These are phyloP conservation scores for Puntigrus tetrazona DNA, from an alignment of 2,113 vertebrate genomes.

Conservation along the genomic window DNA sequence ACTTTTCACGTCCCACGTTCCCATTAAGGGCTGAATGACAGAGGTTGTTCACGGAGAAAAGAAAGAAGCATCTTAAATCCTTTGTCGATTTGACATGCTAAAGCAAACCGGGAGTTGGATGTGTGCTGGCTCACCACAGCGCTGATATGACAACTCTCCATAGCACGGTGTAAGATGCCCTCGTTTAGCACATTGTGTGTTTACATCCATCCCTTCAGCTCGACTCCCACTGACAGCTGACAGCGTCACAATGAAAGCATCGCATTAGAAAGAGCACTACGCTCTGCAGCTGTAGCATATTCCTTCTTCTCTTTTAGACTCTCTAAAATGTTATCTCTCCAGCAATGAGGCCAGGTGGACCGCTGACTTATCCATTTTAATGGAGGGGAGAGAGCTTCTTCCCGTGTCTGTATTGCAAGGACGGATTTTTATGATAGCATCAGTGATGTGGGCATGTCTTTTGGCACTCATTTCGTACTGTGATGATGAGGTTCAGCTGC, in stretches of 20 bases:
- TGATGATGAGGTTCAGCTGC: slow-evolving; percentile 16
- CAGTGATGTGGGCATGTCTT: slow-evolving; percentile 20
- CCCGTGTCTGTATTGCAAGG: slow-evolving; percentile 7
- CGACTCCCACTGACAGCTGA: slow-evolving; percentile 33
- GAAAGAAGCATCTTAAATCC: slow-evolving; percentile 4
- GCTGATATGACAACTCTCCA: slow-evolving; percentile 36
- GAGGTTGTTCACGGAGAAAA: slow-evolving; percentile 15
- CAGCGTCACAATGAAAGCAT: slow-evolving; percentile 29
- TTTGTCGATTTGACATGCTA: slow-evolving; percentile 25
- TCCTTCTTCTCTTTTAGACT: slow-evolving; percentile 21
- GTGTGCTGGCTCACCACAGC: slow-evolving; percentile 12
- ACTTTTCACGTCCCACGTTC: slow-evolving; percentile 26
- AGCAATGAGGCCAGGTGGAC: slow-evolving; percentile 30
- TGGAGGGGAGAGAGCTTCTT: slow-evolving; percentile 29
- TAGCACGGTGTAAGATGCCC: slow-evolving; percentile 16
- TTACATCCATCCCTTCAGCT: slow-evolving; percentile 34
- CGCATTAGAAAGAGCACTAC: neutral
- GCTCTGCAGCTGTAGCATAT: slow-evolving; percentile 25
- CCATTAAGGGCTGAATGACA: slow-evolving; percentile 17
- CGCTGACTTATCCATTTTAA: slow-evolving; percentile 42
- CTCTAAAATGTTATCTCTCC: slow-evolving; percentile 27
- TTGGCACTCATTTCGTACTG: neutral
- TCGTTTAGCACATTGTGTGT: slow-evolving; percentile 35
- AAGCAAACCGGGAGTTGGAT: slow-evolving; percentile 32
- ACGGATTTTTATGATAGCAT: slow-evolving; percentile 28